Percentiles rank a stretch among this genome's conserved stretches.
Conservation (phyloP, 2,113 vertebrate species). For the Scomber scombrus region DNA sequence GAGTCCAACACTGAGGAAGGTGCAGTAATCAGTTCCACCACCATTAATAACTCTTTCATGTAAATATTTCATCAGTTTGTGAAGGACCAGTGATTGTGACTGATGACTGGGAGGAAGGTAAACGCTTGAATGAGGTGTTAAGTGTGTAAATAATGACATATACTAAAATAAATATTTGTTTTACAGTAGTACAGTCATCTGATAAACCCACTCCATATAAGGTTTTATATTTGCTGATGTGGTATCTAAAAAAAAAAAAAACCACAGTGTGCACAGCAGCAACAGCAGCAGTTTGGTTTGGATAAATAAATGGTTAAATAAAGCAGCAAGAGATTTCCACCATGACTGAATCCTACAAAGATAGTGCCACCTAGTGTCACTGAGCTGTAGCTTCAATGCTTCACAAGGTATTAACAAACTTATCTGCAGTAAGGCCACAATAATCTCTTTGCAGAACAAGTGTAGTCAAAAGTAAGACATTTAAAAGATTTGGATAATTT, state of each 20-base stretch:
- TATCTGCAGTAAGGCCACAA: not conserved
- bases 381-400: slow-evolving; percentile 8
- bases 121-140: not conserved
- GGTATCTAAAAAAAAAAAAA: not conserved
- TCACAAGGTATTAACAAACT: not conserved
- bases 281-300: not conserved
- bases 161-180: slow-evolving; percentile 5
- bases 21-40: slow-evolving; percentile 21
- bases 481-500: not conserved
- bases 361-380: slow-evolving; percentile 51
- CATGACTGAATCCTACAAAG: slow-evolving; percentile 4
- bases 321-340: not conserved
- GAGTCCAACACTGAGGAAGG: slow-evolving; percentile 64
- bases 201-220: not conserved
- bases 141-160: not conserved
- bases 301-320: not conserved
- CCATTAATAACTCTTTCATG: slow-evolving; percentile 14
- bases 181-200: not conserved
- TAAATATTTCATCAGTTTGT: not conserved
- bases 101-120: not conserved
- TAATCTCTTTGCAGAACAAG: not conserved
- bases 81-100: not conserved
- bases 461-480: not conserved
- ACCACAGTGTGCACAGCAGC: not conserved
- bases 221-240: not conserved